Conservation (phyloP, 2,797 vertebrate genomes). For the Sciurus carolinensis region DNA sequence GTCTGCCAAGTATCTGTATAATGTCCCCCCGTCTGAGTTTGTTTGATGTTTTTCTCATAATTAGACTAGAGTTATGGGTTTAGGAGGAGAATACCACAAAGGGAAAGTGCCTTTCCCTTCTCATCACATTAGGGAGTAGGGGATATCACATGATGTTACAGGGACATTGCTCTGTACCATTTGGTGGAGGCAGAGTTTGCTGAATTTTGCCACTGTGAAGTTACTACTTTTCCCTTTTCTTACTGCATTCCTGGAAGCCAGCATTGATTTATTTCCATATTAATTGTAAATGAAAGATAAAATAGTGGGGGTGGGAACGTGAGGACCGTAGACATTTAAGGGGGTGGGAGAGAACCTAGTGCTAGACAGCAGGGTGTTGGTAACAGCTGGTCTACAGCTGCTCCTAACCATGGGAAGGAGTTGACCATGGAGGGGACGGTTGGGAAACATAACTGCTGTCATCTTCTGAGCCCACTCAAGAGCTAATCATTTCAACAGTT, state of each 20-base stretch:
- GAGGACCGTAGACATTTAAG: not conserved
- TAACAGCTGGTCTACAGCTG: not conserved
- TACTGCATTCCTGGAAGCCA: not conserved
- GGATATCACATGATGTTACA: not conserved
- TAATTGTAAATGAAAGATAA: conserved; percentile 4
- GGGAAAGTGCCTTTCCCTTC: not conserved
- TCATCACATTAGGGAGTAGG: not conserved
- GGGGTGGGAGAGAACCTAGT: not conserved
- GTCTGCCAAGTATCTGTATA: not conserved
- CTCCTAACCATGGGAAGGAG: not conserved
- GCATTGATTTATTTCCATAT: not conserved
- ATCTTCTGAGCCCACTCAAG: not conserved
- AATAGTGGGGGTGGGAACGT: not conserved
- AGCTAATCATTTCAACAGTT: not conserved
- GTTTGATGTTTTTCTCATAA: conserved; percentile 16
- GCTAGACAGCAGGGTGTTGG: not conserved
- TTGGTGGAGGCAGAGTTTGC: not conserved
- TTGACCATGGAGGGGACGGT: not conserved
- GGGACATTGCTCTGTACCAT: not conserved
- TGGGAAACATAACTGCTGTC: not conserved
- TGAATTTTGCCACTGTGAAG: not conserved
- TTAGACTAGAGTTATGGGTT: not conserved
- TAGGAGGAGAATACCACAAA: not conserved
- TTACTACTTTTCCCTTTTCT: not conserved
- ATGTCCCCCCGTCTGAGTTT: not conserved